phyloP scores from a whole-genome alignment of 2,113 vertebrate species.

The Prochilodus magdalenae region DNA sequence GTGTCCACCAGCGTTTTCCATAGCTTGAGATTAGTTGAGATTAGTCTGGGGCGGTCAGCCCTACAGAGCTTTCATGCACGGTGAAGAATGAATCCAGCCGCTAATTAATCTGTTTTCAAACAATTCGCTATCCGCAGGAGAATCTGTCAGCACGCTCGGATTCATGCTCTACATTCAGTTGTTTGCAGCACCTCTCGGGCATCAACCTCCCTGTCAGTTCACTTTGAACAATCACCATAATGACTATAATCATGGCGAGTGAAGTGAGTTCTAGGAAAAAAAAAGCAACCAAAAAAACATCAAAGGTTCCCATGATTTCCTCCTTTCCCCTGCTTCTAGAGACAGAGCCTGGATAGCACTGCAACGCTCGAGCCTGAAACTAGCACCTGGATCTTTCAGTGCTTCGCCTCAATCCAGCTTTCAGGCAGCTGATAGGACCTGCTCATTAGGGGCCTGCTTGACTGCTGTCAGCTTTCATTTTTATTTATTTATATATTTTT shows the following conservation, averaged over 20 bases:
- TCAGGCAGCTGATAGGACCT: constrained; percentile 27
- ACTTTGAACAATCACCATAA: constrained; percentile 17
- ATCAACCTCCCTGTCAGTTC: constrained; percentile 24
- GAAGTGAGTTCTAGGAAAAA: neutral
- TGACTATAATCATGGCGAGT: constrained; percentile 22
- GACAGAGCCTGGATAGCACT: neutral
- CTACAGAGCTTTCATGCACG: constrained; percentile 18
- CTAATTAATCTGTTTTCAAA: constrained; percentile 55
- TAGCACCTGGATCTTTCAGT: constrained; percentile 24
- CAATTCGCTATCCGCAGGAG: constrained; percentile 36
- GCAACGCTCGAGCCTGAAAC: constrained; percentile 31
- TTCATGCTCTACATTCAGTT: constrained; percentile 9
- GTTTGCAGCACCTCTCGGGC: constrained; percentile 35
- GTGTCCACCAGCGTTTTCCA: neutral
- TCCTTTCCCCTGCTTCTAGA: constrained; percentile 4
- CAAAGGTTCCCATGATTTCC: constrained; percentile 13
- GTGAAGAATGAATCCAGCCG: neutral
- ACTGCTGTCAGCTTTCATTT: constrained; percentile 48
- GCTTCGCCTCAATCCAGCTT: constrained; percentile 38
- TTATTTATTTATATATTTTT: neutral
- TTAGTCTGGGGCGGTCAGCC: neutral
- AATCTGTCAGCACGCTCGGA: constrained; percentile 14
- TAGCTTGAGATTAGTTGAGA: constrained; percentile 20
- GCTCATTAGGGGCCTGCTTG: constrained; percentile 53
- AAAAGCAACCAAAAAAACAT: neutral